These are phyloP conservation scores for Nyctibius bracteatus DNA, from an alignment of 2,113 vertebrate species.

Conservation along the genomic window DNA sequence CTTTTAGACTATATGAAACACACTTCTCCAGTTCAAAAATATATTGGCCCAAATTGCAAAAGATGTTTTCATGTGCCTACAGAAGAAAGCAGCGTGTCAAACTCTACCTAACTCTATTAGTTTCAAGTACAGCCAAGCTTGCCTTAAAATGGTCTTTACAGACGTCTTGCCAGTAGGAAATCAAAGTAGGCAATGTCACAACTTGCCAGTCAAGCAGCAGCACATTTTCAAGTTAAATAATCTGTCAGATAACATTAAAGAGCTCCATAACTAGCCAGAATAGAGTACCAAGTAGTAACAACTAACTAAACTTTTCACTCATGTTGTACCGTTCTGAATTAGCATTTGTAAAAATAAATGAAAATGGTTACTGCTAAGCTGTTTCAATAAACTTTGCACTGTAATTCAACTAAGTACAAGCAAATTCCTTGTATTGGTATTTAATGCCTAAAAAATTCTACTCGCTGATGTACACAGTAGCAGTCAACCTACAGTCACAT, in stretches of 20 bases:
- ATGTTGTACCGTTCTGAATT: neutral
- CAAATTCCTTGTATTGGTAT: neutral
- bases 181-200: conserved; percentile 4
- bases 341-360: neutral
- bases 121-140: neutral
- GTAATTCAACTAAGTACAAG: neutral
- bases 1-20: neutral
- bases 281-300: neutral
- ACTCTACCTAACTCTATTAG: neutral
- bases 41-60: neutral
- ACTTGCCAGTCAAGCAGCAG: neutral
- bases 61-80: neutral
- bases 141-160: neutral
- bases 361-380: neutral
- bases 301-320: neutral
- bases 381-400: neutral
- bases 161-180: conserved; percentile 2
- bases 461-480: neutral
- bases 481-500: neutral
- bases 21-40: neutral
- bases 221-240: conserved; percentile 36
- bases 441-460: neutral
- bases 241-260: conserved; percentile 18
- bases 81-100: neutral
- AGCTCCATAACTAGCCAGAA: neutral